These are phyloP conservation scores for Xestia rhomboidea DNA, from an alignment of 2,888 invertebrate genomes.

Conservation along the genomic window DNA sequence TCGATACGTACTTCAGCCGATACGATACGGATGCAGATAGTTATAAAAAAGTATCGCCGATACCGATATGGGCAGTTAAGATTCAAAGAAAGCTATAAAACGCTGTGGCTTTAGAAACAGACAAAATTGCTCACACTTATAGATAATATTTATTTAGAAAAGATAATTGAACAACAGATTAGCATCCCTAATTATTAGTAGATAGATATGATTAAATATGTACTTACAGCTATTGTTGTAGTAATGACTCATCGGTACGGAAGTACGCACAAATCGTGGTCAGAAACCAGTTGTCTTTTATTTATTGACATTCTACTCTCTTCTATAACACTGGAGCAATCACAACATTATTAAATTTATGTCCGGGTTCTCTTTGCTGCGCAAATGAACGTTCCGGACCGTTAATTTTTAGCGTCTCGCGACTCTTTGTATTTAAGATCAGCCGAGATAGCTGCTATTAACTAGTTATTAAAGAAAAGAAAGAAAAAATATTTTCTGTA, in stretches of 20 bases:
- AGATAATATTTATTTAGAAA: no score
- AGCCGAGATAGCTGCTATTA: conserved; percentile 63
- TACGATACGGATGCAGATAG: no score
- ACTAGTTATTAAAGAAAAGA: neutral
- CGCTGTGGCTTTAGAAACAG: no score
- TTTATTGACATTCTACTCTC: conserved; percentile 39
- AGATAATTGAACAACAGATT: no score
- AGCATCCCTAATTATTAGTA: no score
- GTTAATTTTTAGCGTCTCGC: conserved; percentile 30
- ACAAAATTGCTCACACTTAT: no score
- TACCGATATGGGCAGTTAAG: no score
- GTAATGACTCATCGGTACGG: conserved; percentile 1
- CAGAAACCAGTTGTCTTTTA: neutral
- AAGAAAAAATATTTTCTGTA: neutral
- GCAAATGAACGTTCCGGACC: conserved; percentile 35
- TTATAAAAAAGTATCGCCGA: no score
- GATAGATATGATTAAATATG: neutral
- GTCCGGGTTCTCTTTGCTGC: conserved; percentile 34
- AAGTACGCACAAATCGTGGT: conserved; percentile 17
- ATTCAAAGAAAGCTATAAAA: no score
- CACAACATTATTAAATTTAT: conserved; percentile 39
- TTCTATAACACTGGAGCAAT: conserved; percentile 22
- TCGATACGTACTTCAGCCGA: no score
- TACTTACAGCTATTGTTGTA: neutral
- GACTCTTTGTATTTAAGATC: conserved; percentile 48